These are phyloP conservation scores for Hydrotaea cyrtoneurina DNA, from an alignment of 2,888 invertebrate genomes.

Conservation along the genomic window DNA sequence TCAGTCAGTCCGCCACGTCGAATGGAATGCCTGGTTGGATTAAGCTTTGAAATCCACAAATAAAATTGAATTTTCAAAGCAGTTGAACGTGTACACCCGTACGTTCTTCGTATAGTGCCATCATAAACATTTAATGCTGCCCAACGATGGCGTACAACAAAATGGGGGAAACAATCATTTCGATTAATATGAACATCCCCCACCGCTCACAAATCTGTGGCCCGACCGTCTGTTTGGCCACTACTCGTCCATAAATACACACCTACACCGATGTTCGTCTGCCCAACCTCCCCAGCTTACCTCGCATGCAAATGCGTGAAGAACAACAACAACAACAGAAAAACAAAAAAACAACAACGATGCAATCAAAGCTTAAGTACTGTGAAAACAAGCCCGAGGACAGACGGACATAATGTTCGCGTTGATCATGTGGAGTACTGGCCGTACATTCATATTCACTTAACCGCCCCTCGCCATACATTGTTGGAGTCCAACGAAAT, in stretches of 20 bases:
- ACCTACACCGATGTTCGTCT: not conserved
- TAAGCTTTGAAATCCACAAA: conserved; percentile 49
- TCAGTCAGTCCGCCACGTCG: no score
- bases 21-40: no score
- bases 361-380: conserved; percentile 59
- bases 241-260: not conserved
- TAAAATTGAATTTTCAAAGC: conserved; percentile 57
- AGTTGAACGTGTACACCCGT: conserved; percentile 56
- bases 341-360: no score
- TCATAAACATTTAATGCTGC: conserved; percentile 50
- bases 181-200: conserved; percentile 21
- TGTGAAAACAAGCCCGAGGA: not conserved
- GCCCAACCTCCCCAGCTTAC: not conserved
- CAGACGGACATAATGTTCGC: no score
- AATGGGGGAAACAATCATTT: conserved; percentile 50
- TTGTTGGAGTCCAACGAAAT: no score
- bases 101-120: not conserved
- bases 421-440: not conserved
- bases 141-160: conserved; percentile 64
- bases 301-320: conserved; percentile 9
- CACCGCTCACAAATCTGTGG: not conserved
- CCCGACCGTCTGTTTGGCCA: no score
- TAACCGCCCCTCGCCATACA: conserved; percentile 12
- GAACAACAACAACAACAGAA: not conserved
- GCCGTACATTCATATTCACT: conserved; percentile 53